Conservation (phyloP, 23 tunicate species). For the Halocynthia aurantium region DNA sequence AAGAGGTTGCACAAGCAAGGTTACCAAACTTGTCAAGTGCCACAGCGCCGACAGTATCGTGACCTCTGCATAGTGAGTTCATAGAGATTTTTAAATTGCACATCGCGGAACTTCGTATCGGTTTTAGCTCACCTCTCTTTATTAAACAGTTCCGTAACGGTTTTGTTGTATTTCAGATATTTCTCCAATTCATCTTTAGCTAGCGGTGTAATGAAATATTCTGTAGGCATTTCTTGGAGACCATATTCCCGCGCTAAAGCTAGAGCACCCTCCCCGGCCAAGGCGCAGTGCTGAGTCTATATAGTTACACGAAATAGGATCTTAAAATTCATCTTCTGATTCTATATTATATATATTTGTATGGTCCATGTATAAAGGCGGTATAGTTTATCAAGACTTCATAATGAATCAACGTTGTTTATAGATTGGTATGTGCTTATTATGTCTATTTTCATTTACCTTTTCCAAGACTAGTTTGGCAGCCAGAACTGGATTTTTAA, state of each 20-base stretch:
- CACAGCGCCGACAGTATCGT: conserved; percentile 78
- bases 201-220: conserved; percentile 7
- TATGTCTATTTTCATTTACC: conserved; percentile 13
- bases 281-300: conserved; percentile 13
- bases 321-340: too few relatives aligned
- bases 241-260: conserved; percentile 1
- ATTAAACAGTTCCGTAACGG: conserved; percentile 8
- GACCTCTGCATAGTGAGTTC: conserved; percentile 22
- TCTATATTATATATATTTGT: too few relatives aligned
- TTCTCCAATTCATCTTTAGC: conserved; percentile 11
- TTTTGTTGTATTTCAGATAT: neutral
- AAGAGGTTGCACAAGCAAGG: conserved; percentile 66
- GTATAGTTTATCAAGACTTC: too few relatives aligned
- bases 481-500: conserved; percentile 59
- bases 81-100: neutral
- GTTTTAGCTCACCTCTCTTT: neutral
- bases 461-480: conserved; percentile 54
- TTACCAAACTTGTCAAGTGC: conserved; percentile 56
- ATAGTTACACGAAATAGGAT: neutral
- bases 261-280: neutral
- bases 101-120: neutral
- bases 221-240: conserved; percentile 4
- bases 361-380: too few relatives aligned
- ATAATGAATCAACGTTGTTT: too few relatives aligned
- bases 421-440: neutral